Percentiles rank a stretch among this genome's conserved stretches.
These are phyloP conservation scores for Riptortus pedestris DNA, from an alignment of 1,140 invertebrate genomes.

Conservation along the genomic window DNA sequence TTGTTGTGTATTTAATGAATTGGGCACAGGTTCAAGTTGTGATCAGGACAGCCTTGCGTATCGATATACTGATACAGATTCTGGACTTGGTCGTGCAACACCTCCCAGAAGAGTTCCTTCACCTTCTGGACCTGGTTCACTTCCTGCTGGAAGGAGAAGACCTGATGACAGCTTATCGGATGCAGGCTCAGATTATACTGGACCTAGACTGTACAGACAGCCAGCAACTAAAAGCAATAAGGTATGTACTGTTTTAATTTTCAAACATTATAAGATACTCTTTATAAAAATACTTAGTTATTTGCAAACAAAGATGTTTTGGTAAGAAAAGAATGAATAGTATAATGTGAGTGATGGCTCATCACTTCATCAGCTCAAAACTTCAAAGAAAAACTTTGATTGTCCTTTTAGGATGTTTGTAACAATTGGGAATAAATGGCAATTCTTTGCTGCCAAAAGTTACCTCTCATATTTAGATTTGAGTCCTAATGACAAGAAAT, in stretches of 20 bases:
- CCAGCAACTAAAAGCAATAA: slow-evolving; percentile 87
- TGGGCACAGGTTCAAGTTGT: slow-evolving; percentile 40
- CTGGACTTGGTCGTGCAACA: slow-evolving; percentile 65
- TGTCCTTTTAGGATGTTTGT: too few relatives aligned
- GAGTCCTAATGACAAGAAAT: too few relatives aligned
- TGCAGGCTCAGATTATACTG: slow-evolving; percentile 46
- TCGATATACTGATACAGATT: slow-evolving; percentile 56
- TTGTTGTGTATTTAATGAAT: too few relatives aligned
- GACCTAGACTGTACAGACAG: slow-evolving; percentile 79
- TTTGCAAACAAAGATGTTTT: background rate
- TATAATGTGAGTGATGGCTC: too few relatives aligned
- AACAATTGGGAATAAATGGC: too few relatives aligned
- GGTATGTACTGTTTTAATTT: slow-evolving; percentile 26
- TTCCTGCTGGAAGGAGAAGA: slow-evolving; percentile 65
- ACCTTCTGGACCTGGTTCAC: slow-evolving; percentile 63
- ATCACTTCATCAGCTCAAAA: too few relatives aligned
- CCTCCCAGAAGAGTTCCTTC: slow-evolving; percentile 57
- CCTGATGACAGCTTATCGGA: slow-evolving; percentile 79
- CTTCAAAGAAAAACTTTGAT: too few relatives aligned
- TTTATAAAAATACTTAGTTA: background rate
- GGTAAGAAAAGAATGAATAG: too few relatives aligned
- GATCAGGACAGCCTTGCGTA: slow-evolving; percentile 44
- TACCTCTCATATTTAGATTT: too few relatives aligned
- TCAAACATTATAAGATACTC: background rate
- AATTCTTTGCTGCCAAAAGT: too few relatives aligned